Conservation (phyloP, 1,140 invertebrate genomes). For the Trichonephila clavata region DNA sequence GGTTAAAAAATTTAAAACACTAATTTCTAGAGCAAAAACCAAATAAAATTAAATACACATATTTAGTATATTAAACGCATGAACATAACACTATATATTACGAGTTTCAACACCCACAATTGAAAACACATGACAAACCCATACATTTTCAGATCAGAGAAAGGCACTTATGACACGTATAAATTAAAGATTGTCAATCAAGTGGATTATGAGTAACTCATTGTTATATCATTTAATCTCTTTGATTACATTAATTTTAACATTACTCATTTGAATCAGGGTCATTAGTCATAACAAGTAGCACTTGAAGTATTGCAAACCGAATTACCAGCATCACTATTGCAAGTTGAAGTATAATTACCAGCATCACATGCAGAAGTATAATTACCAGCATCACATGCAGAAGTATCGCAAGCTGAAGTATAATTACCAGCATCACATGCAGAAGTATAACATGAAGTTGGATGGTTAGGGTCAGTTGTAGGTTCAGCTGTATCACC, state of each 20-base stretch:
- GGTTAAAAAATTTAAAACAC: no score
- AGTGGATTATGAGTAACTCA: not conserved
- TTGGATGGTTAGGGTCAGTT: not conserved
- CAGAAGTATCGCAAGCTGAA: not conserved
- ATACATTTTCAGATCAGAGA: conserved; percentile 15
- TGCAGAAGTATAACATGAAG: not conserved
- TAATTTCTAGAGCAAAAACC: no score
- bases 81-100: not conserved
- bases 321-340: no score
- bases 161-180: conserved; percentile 22
- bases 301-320: no score
- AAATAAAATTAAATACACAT: no score
- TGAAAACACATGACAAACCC: not conserved
- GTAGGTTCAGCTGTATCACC: conserved; percentile 35
- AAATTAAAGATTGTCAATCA: conserved; percentile 39
- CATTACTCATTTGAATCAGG: not conserved
- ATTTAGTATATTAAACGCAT: no score
- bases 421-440: not conserved
- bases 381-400: not conserved
- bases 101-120: not conserved
- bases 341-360: no score
- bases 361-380: not conserved
- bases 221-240: not conserved
- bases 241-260: conserved; percentile 13
- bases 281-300: no score